Evolutionary conservation across 1,140 invertebrate genomes (phyloP).

Genomic region (Plutomurus gul): DNA sequence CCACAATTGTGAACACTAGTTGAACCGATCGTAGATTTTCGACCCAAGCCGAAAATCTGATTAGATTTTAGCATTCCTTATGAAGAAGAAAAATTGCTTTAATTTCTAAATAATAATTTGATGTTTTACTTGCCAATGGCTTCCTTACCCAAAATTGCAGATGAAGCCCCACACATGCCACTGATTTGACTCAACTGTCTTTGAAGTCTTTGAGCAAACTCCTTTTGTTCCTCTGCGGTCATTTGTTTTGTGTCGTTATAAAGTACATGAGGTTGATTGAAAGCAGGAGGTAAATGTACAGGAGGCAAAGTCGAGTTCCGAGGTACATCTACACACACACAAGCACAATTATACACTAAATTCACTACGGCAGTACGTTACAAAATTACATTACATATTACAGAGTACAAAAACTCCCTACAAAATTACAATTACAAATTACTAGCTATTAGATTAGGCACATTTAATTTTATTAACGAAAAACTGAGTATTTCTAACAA

Average conservation of each 20-base stretch:
- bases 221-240: slow-evolving; percentile 52
- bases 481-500: too few relatives aligned
- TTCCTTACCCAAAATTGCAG: slow-evolving; percentile 41
- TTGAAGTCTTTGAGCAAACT: slow-evolving; percentile 52
- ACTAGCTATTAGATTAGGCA: not conserved
- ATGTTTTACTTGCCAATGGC: not conserved
- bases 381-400: not conserved
- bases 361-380: not conserved
- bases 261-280: slow-evolving; percentile 47
- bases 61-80: not conserved
- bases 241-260: slow-evolving; percentile 53
- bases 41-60: too few relatives aligned
- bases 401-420: not conserved
- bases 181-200: slow-evolving; percentile 52
- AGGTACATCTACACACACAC: slow-evolving; percentile 47
- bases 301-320: slow-evolving; percentile 53
- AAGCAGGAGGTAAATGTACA: slow-evolving; percentile 51
- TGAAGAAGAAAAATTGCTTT: not conserved
- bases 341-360: slow-evolving; percentile 28
- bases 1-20: too few relatives aligned
- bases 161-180: slow-evolving; percentile 51
- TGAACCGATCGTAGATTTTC: too few relatives aligned
- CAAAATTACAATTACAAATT: not conserved
- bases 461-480: not conserved
- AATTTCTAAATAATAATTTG: not conserved